Evolutionary conservation across 2,888 invertebrate genomes (phyloP), one percentile per base, ranked within the genome.

Genomic region (Oeneis ivallda): DNA sequence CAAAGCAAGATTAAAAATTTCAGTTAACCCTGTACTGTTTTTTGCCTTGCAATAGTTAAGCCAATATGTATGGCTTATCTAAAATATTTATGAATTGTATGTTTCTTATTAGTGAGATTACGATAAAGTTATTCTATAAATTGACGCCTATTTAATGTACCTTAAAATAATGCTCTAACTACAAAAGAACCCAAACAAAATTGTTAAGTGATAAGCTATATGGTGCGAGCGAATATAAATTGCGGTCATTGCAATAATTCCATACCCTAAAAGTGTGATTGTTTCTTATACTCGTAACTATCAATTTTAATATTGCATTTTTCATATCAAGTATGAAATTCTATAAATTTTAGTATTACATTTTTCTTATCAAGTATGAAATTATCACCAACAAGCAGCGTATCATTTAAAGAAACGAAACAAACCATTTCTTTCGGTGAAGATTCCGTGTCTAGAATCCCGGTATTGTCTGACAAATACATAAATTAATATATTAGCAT

Each of bases 381-480:
- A 67, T 70, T 49, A 67, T 70, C 66, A 65, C 62, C 53, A 54
- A 19, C 32, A 64, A 67, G 58, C 67, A 58, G 64, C 64, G 45
- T 50, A 53, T 47, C 65, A 67, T 67, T 68, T 69, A 65, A 64
- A 66, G 80, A 83, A 86, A 88, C 81, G 81, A 81, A 88, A 91
- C 91, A 86, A 91, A 91, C 91, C 91, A 84, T 90, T 85, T 81
- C 67, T 68, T 81, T 83, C 84, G 83, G 83, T 86, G 90, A 79
- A 79, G 86, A 80, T 83, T 84, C 87, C 87, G 81, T 84, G 84
- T 83, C 88, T 92, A 92, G 91, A 89, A 90, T 87, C 92, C 91
- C 83, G 90, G 89, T 84, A 90, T 88, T 80, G 89, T 89, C 92
- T 92, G 91, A 89, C 86, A 90, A 90, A 91, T 86, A 90, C 85